phyloP scores from a whole-genome alignment of 1,140 invertebrate species.

The Bombus affinis region DNA sequence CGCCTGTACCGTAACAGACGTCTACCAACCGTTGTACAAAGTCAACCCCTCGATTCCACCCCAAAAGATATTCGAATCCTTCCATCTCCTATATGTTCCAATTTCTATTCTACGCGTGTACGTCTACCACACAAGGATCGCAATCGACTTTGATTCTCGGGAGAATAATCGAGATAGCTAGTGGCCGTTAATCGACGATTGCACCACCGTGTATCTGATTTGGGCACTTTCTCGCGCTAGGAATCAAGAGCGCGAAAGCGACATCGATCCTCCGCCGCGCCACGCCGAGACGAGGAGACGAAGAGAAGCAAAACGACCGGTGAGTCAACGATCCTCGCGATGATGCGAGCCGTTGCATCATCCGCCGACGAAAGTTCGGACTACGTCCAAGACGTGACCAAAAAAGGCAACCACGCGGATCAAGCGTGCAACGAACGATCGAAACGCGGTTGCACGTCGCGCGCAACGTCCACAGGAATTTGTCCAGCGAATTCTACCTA shows the following conservation, averaged over 20 bases:
- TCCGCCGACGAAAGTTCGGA: conserved; percentile 34
- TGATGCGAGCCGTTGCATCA: conserved; percentile 44
- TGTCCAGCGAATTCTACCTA: neutral
- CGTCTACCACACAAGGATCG: too few species aligned
- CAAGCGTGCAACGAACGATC: neutral
- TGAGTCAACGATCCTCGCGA: conserved; percentile 46
- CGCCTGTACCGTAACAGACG: too few species aligned
- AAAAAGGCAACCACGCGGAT: conserved; percentile 39
- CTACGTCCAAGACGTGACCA: conserved; percentile 38
- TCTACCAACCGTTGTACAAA: too few species aligned
- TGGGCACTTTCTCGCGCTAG: neutral
- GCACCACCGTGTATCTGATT: neutral
- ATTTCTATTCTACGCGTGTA: too few species aligned
- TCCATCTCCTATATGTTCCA: too few species aligned
- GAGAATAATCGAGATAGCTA: neutral
- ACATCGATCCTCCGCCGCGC: neutral
- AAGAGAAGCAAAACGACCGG: conserved; percentile 24
- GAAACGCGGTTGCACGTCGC: neutral
- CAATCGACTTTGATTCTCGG: neutral
- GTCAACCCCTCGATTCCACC: too few species aligned
- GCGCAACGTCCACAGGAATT: neutral
- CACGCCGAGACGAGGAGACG: neutral
- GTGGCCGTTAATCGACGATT: neutral
- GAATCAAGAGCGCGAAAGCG: neutral
- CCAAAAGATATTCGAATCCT: too few species aligned